phyloP scores from a whole-genome alignment of 53 echinoderm and acorn worm species.

The Echinarachnius parma region DNA sequence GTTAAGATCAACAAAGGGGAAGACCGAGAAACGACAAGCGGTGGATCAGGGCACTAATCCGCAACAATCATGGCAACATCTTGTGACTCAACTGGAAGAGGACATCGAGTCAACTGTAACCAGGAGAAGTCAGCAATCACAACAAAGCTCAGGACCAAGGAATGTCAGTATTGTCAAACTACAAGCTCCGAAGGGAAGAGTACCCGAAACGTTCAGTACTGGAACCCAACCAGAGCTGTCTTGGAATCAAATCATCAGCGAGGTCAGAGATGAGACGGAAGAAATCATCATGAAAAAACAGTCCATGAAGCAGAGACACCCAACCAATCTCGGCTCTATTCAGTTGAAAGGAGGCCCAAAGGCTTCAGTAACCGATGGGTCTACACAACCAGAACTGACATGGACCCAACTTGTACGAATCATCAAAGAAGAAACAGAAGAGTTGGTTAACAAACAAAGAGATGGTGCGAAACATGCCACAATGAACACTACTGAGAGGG shows the following conservation, averaged over 20 bases:
- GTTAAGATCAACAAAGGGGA: conserved; percentile 42
- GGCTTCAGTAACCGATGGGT: conserved; percentile 12
- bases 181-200: conserved; percentile 9
- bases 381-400: conserved; percentile 45
- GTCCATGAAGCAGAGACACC: conserved; percentile 2
- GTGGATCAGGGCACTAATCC: conserved; percentile 35
- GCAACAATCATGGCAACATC: conserved; percentile 15
- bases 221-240: conserved; percentile 49
- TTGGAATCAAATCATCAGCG: conserved; percentile 48
- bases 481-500: conserved; percentile 20
- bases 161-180: conserved; percentile 28
- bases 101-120: conserved; percentile 35
- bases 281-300: conserved; percentile 21
- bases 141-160: conserved; percentile 7
- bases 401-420: conserved; percentile 51
- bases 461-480: background rate
- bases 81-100: conserved; percentile 25
- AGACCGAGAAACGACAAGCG: background rate
- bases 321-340: conserved; percentile 30
- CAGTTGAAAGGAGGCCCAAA: conserved; percentile 33
- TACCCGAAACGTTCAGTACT: background rate
- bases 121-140: conserved; percentile 5
- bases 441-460: conserved; percentile 12
- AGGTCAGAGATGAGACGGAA: conserved; percentile 43
- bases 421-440: conserved; percentile 54